Conservation (phyloP, 2,797 vertebrate genomes). For the Oreonectes daqikongensis region DNA sequence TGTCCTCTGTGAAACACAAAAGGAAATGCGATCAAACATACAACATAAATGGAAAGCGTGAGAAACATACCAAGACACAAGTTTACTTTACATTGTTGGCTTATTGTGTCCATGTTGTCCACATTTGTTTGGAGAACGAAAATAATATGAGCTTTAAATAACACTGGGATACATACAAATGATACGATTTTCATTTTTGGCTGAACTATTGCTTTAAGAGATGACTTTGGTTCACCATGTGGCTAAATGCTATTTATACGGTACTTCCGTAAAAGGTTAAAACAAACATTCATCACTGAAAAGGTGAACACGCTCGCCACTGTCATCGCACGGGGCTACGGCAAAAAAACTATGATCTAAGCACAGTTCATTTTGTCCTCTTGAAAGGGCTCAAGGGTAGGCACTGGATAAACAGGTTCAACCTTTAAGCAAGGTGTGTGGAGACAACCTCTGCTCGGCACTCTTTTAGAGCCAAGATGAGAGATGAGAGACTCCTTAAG, state of each 20-base stretch:
- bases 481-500: conserved; percentile 36
- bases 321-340: background rate
- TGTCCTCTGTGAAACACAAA: background rate
- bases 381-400: conserved; percentile 29
- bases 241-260: background rate
- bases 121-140: too few species aligned
- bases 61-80: too few species aligned
- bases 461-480: conserved; percentile 33
- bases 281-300: conserved; percentile 17
- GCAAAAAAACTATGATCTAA: conserved; percentile 21
- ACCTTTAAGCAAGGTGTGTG: conserved; percentile 29
- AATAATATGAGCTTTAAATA: background rate
- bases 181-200: background rate
- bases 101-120: too few species aligned
- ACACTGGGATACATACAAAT: background rate
- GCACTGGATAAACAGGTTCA: conserved; percentile 35
- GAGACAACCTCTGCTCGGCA: conserved; percentile 34
- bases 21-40: background rate
- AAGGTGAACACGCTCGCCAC: conserved; percentile 7
- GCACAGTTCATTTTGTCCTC: conserved; percentile 19
- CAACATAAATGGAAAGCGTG: too few species aligned
- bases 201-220: background rate
- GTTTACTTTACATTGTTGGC: too few species aligned
- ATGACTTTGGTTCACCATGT: background rate
- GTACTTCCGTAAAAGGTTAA: background rate